Evolutionary conservation across 2,888 invertebrate genomes (phyloP).

Genomic region (Stenolophus ochropezus): DNA sequence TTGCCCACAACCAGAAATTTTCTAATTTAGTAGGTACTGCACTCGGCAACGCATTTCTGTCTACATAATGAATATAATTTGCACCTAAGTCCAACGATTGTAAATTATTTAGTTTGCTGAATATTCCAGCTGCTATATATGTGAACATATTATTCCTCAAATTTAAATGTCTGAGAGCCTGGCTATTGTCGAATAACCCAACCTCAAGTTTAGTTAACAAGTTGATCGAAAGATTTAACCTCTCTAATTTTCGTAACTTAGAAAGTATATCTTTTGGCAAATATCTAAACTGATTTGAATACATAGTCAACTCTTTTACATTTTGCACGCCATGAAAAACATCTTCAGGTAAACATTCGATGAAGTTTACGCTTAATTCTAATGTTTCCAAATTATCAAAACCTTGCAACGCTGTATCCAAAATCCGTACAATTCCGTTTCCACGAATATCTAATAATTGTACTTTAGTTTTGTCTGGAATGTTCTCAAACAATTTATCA

Average conservation of each 20-base stretch:
- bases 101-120: background rate
- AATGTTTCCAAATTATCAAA: background rate
- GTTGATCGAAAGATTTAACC: background rate
- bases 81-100: background rate
- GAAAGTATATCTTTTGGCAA: background rate
- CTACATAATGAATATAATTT: background rate
- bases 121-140: background rate
- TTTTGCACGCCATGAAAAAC: background rate
- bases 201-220: background rate
- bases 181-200: background rate
- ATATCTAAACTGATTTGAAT: background rate
- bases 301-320: background rate
- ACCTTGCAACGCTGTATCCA: background rate
- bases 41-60: background rate
- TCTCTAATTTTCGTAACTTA: background rate
- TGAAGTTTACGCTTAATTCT: background rate
- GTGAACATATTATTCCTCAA: background rate
- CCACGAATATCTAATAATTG: background rate
- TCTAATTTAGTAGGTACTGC: background rate
- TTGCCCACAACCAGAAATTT: background rate
- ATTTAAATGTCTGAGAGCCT: background rate
- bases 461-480: background rate
- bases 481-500: background rate
- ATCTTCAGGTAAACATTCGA: background rate
- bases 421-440: background rate